Evolutionary conservation across 2,888 invertebrate genomes (phyloP).

Genomic region (Steromphala cineraria): DNA sequence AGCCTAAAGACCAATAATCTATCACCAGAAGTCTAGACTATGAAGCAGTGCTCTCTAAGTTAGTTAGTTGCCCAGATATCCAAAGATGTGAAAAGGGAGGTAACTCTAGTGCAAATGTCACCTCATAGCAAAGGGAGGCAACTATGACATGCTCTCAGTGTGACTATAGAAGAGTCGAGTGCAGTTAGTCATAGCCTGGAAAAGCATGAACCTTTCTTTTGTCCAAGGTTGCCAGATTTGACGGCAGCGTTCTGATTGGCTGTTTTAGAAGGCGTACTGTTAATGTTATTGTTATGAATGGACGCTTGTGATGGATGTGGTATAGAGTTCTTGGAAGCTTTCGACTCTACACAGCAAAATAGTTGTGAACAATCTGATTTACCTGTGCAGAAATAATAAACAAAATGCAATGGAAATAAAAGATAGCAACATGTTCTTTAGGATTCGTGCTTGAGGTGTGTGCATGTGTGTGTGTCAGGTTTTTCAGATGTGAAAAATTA

Average conservation of each 20-base stretch:
- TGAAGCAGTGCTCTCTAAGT: too few species aligned
- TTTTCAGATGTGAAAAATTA: too few species aligned
- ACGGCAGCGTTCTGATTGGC: neutral
- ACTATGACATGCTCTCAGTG: neutral
- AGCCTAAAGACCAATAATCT: too few species aligned
- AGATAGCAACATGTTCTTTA: neutral
- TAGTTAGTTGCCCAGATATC: neutral
- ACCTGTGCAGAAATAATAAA: slow-evolving; percentile 7
- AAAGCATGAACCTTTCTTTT: slow-evolving; percentile 7
- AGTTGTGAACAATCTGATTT: neutral
- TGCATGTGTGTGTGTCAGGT: too few species aligned
- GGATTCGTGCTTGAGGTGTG: neutral
- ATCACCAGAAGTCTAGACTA: too few species aligned
- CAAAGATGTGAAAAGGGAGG: neutral
- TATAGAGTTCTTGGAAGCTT: neutral
- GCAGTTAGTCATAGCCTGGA: neutral
- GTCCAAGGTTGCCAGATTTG: slow-evolving; percentile 10
- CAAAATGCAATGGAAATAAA: neutral
- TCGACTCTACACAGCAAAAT: slow-evolving; percentile 15
- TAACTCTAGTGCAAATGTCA: neutral
- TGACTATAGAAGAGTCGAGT: too few species aligned
- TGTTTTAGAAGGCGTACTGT: neutral
- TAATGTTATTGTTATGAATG: slow-evolving; percentile 1
- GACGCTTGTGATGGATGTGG: neutral
- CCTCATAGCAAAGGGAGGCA: neutral